Evolutionary conservation across 2,113 vertebrate genomes (phyloP).

Genomic region (Gobiocypris rarus): DNA sequence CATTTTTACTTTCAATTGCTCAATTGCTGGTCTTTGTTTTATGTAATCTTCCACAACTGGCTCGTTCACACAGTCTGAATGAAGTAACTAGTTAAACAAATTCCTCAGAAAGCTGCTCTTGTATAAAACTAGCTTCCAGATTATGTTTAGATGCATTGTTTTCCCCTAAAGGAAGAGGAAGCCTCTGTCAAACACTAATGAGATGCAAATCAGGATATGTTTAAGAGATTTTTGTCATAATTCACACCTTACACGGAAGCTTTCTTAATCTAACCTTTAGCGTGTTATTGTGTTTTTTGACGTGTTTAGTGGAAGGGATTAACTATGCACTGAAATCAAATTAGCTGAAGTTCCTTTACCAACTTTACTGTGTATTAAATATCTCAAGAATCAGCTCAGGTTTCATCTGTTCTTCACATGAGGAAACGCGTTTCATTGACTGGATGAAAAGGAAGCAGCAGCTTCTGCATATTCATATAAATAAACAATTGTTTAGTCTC

Average conservation of each 20-base stretch:
- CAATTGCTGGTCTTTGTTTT: not conserved
- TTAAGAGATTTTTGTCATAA: not conserved
- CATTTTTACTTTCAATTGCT: not conserved
- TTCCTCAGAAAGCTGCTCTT: not conserved
- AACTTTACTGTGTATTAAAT: not conserved
- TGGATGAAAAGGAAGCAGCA: no score
- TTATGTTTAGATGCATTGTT: not conserved
- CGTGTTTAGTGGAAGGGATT: conserved; percentile 13
- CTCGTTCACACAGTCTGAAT: not conserved
- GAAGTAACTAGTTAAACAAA: not conserved
- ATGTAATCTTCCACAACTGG: not conserved
- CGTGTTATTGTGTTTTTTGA: not conserved
- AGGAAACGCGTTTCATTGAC: no score
- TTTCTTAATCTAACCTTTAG: not conserved
- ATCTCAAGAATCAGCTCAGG: not conserved
- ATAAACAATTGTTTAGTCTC: no score
- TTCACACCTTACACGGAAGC: not conserved
- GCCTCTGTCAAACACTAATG: not conserved
- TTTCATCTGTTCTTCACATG: no score
- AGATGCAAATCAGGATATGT: not conserved
- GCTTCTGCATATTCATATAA: no score
- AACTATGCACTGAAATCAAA: not conserved
- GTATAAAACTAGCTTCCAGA: not conserved
- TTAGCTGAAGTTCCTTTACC: not conserved
- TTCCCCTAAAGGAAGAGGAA: conserved; percentile 11